Evolutionary conservation across 2,797 vertebrate species (phyloP), one percentile per base, ranked within the genome.

Genomic region (Paguma larvata): DNA sequence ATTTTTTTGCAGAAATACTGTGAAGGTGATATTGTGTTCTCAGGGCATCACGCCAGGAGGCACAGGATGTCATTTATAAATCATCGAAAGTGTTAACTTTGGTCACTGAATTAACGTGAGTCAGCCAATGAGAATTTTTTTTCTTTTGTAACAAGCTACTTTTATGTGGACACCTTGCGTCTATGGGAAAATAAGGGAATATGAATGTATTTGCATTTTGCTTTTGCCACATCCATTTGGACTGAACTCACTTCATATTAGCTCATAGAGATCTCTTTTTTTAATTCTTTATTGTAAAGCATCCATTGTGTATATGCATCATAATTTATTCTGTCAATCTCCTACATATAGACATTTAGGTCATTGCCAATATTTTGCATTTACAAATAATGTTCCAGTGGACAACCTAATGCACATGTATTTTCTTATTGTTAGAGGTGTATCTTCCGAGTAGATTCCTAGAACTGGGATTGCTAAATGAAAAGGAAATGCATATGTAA

Each of bases 401-500:
- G 73, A 62, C 72, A 80, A 85, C 4, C 8, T n/a, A 91, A 92
- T 32, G 38, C 34, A 94, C 73, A 75, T 72, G 4, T 84, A 44
- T 93, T 70, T 89, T 78, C 51, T 82, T 96, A 65, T 41, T 80
- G 18, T 82, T 62, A 23, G 18, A 92, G 25, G 11, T 32, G 5
- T 89, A 84, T 56, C 51, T 93, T 85, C 23, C 83, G 68, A 46
- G n/a, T 59, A 72, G 53, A 87, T 88, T 94, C 72, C 27, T 94
- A 92, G 48, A 96, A 84, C 30, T 63, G 88, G 82, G n/a, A 78
- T 90, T 85, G 44, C 44, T 85, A 27, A 75, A 44, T 93, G 91
- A 68, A 95, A 96, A 86, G 48, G 32, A 79, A 92, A 79, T 67
- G 41, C 51, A 70, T 59, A 6, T 65, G 27, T 63, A 79, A 90